phyloP scores from a whole-genome alignment of 53 echinoderm and acorn worm genomes.

The Paelopatides confundens region DNA sequence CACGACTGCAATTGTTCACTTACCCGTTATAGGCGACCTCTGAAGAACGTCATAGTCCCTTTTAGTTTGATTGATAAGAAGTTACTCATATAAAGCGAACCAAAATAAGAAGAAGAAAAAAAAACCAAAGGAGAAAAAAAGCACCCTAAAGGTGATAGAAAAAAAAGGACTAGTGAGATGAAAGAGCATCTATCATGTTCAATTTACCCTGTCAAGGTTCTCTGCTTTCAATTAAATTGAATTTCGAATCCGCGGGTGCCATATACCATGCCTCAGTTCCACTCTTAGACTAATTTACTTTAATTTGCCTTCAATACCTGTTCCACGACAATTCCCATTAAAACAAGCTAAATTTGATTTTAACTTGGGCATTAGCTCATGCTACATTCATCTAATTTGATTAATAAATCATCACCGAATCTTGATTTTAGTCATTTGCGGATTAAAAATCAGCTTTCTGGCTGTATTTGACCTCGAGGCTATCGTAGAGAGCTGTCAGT shows the following conservation, averaged over 20 bases:
- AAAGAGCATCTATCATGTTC: conserved; percentile 37
- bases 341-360: conserved; percentile 52
- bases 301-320: conserved; percentile 39
- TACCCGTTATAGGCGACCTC: conserved; percentile 26
- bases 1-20: background rate
- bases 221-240: conserved; percentile 53
- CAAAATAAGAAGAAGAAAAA: background rate
- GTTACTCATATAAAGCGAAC: conserved; percentile 13
- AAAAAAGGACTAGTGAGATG: conserved; percentile 10
- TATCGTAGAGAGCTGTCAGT: conserved; percentile 17
- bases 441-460: conserved; percentile 49
- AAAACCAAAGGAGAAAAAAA: background rate
- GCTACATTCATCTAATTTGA: conserved; percentile 50
- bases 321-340: conserved; percentile 51
- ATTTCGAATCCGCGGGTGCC: conserved; percentile 33
- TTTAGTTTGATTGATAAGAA: conserved; percentile 36
- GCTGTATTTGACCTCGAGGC: conserved; percentile 45
- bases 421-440: conserved; percentile 39
- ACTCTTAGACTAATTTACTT: conserved; percentile 32
- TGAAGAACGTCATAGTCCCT: conserved; percentile 7
- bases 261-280: conserved; percentile 39
- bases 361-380: conserved; percentile 52
- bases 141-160: conserved; percentile 25
- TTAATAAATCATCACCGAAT: conserved; percentile 52
- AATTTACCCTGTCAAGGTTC: conserved; percentile 31